Percentiles rank a stretch among this genome's conserved stretches.
Conservation (phyloP, 2,797 vertebrate genomes). For the Melanotaenia trifasciata region DNA sequence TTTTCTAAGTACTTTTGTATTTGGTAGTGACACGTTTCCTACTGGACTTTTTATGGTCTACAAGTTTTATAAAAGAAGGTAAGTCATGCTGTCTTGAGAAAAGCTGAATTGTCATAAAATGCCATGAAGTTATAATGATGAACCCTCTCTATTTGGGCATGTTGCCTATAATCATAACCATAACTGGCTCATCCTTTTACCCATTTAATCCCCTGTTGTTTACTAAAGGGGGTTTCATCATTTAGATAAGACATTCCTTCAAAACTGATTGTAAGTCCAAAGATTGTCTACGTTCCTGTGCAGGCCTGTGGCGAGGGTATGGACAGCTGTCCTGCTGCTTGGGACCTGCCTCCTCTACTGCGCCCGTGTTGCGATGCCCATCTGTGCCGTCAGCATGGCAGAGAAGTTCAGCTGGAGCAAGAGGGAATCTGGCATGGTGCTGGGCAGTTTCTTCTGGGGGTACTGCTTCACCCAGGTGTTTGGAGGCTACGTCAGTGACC, state of each 20-base stretch:
- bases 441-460: slow-evolving; percentile 99
- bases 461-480: slow-evolving; percentile 96
- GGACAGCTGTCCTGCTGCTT: slow-evolving; percentile 89
- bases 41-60: not conserved
- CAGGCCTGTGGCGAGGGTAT: slow-evolving; percentile 88
- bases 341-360: slow-evolving; percentile 97
- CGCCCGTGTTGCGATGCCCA: slow-evolving; percentile 89
- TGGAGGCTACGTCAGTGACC: slow-evolving; percentile 94
- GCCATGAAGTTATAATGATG: not conserved
- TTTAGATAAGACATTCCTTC: not conserved
- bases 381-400: slow-evolving; percentile 91
- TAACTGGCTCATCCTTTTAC: not conserved
- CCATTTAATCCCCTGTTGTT: not conserved
- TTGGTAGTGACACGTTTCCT: slow-evolving; percentile 45
- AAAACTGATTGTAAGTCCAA: slow-evolving; percentile 15
- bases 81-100: not conserved
- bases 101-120: not conserved
- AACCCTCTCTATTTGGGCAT: not conserved
- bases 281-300: not conserved
- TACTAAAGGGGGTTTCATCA: not conserved
- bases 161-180: not conserved
- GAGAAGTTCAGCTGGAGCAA: slow-evolving; percentile 92
- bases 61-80: not conserved
- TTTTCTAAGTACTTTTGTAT: not conserved
- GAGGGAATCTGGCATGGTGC: slow-evolving; percentile 90